Evolutionary conservation across 1,140 invertebrate species (phyloP), one percentile per base, ranked within the genome.

Genomic region (Oppia nitens): DNA sequence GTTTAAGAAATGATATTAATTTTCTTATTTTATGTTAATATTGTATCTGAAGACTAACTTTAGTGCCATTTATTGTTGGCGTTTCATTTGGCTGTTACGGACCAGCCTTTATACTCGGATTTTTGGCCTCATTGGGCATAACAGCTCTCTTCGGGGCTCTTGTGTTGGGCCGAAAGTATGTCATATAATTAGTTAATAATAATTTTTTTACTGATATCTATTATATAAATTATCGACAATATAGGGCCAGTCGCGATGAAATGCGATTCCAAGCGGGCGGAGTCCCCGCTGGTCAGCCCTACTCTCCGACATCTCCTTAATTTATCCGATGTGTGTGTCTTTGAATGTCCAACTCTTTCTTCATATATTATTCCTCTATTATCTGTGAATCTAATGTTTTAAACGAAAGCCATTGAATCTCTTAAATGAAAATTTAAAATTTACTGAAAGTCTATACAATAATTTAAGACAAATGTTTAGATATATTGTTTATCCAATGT

Each of bases 251-350:
- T 28, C 47, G 53, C 6, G 60, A 62, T 52, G 49, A 63, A 17
- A 62, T 62, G 61, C 47, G 60, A 24, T 63, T 57, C 48, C 62
- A 63, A 51, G 60, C 58, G 12, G 62, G 48, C 9, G 25, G 24
- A 12, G 17, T 21, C 11, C 29, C 24, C 6, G 60, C 40, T 53
- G 51, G 32, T 21, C 60, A 62, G 47, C 54, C 62, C 26, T 63
- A 63, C 40, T 63, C 62, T 20, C 62, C 62, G 12, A 63, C 62
- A 11, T 62, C 60, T 11, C 62, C 62, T 1, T 63, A 57, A 49
- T 9, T 40, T 40, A 9, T 17, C 32, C 17, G 32, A 40, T 40
- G 32, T 17, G 32, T 40, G 6, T 40, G 32, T 40, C 6, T 40
- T 17, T n/a, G n/a, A n/a, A n/a, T 17, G 6, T 40, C 32, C 6